Base-by-base conservation (phyloP, 2,888 invertebrate genomes). In the Chrysomela aeneicollis region DNA sequence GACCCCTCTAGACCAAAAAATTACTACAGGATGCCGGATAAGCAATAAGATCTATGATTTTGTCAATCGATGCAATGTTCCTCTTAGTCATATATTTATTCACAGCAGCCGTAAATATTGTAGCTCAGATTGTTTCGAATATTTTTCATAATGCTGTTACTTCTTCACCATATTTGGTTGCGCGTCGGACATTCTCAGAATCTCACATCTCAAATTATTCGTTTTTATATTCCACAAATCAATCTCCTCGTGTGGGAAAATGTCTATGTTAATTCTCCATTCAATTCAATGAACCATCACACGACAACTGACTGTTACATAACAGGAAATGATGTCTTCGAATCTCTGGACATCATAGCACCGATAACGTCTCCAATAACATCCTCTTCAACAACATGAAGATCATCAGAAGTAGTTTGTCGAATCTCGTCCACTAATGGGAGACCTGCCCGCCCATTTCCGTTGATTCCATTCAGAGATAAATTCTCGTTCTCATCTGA, bases 381-480 rank as follows among this genome's bases (percentile, higher is more conserved):
- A 54, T 53, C 53, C 47, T 60, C 52, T 2, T 18, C n/a, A 15
- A 53, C 52, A 30, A 22, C 26, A n/a, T n/a, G n/a, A n/a, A n/a
- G n/a, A 60, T 52, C 8, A 51, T 21, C 26, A 22, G 10, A 30
- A 52, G 51, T 18, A 42, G 52, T 60, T 60, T 52, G 37, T 52
- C 47, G 51, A 61, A 37, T 65, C 47, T 61, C 22, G 49, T 58
- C 65, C 57, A 53, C 58, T 61, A 54, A 58, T 61, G 32, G 51
- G 54, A 49, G 65, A 54, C 26, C 49, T 42, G 32, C 59, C 61
- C 65, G 65, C 65, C 65, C 59, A 62, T 62, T 65, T 65, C 65
- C 65, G 65, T 32, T 59, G 61, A 62, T 65, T 47, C 54, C 32
- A 65, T 59, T 61, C 65, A 32, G 22, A 62, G 65, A 65, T 65